phyloP scores from a whole-genome alignment of 2,113 vertebrate genomes.

The Oceanites oceanicus region DNA sequence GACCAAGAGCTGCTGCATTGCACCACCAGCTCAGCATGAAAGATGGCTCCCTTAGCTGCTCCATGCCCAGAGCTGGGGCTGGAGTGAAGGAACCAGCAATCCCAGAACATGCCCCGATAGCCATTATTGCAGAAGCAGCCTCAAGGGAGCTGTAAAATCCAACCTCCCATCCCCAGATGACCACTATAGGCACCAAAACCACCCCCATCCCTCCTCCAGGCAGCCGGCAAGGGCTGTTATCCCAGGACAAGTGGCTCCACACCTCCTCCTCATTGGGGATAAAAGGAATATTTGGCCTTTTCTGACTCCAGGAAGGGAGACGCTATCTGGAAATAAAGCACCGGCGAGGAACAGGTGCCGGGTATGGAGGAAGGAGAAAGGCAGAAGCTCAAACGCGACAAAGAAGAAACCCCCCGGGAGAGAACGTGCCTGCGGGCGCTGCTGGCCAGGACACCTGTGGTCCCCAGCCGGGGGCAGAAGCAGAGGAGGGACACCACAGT shows the following conservation, averaged over 20 bases:
- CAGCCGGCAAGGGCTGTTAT: not conserved
- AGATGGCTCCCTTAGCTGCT: not conserved
- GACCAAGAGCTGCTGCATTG: not conserved
- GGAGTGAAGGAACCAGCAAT: not conserved
- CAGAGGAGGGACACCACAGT: rapidly evolving
- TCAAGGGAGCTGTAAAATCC: not conserved
- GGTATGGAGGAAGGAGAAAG: not conserved
- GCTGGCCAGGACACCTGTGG: not conserved
- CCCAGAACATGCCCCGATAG: not conserved
- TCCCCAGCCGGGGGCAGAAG: not conserved
- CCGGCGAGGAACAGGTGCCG: not conserved
- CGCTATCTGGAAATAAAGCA: not conserved
- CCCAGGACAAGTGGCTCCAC: not conserved
- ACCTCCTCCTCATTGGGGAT: not conserved
- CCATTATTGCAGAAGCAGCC: not conserved
- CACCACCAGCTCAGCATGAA: not conserved
- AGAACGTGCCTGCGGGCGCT: rapidly evolving
- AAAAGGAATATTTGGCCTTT: not conserved
- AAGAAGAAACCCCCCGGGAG: not conserved
- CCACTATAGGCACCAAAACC: not conserved
- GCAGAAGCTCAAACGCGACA: rapidly evolving
- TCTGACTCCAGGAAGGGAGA: not conserved
- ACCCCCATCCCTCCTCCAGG: not conserved
- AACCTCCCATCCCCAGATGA: not conserved
- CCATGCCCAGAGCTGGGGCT: not conserved